Base-by-base conservation (phyloP, 2,113 vertebrate species). In the Myrmecophaga tridactyla region DNA sequence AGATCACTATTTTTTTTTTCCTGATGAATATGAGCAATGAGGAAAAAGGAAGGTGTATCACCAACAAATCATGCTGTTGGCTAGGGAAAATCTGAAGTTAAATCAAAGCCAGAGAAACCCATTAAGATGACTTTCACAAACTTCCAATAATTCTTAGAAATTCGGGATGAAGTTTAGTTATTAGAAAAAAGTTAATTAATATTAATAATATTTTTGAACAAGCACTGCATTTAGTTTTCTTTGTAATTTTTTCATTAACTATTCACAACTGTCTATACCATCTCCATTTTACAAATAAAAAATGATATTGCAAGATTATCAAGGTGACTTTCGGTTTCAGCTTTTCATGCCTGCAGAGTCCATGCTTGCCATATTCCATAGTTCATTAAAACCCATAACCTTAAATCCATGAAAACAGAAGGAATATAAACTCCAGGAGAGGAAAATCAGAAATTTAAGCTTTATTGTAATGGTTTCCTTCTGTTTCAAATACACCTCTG, bases 391-490 rank as follows among this genome's bases (percentile, higher is more conserved):
- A 89, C 17, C 10, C 7, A 17, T 21, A 39, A 7, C 65, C 29
- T 81, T 73, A 88, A 80, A 39, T 72, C 25, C 62, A 67, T 48
- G 10, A 62, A 58, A 60, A 31, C 4, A 43, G 60, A 80, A 72
- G 21, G 23, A 18, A 5, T 83, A 81, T 41, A 60, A 63, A 69
- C 62, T 88, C 17, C 34, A 53, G 36, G 25, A 7, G 89, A 88
- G 60, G 4, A 70, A 87, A 91, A 90, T 72, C 31, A 89, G 41
- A 96, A 86, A 34, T 46, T 65, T 89, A 56, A 65, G 7, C 73
- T 92, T 92, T 86, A 39, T 69, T 92, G 5, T 53, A 27, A 75
- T 83, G 58, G 2, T 41, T 95, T 95, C 63, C 81, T 90, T 94
- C 18, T 83, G 27, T 7, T 94, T 96, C 86, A 86, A 92, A 81